Conservation (phyloP, 2,797 vertebrate species). For the Cyprinodon diabolis region DNA sequence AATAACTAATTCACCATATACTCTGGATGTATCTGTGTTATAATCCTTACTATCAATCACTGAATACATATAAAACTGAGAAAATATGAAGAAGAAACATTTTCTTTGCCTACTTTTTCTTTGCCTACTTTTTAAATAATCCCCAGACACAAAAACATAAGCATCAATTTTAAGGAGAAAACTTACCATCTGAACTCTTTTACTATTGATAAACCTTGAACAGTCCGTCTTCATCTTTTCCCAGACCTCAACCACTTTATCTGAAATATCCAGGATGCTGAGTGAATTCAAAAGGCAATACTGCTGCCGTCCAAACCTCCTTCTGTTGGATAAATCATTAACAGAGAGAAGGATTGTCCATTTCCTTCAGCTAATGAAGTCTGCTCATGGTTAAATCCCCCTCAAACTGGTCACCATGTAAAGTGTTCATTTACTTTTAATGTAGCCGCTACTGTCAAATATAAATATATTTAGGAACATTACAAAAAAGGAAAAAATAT, state of each 20-base stretch:
- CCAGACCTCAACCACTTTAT: constrained; percentile 34
- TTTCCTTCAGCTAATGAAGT: constrained; percentile 79
- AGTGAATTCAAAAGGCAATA: constrained; percentile 66
- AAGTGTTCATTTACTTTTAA: background rate
- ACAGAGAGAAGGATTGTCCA: constrained; percentile 72
- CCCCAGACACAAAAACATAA: background rate
- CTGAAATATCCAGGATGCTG: constrained; percentile 55
- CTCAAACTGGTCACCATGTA: constrained; percentile 26
- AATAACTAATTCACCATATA: background rate
- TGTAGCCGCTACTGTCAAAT: too few species aligned
- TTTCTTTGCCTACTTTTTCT: background rate
- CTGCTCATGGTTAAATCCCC: constrained; percentile 51
- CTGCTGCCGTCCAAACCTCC: constrained; percentile 40
- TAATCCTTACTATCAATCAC: background rate
- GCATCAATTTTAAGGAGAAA: constrained; percentile 4
- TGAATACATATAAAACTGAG: background rate
- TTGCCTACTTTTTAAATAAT: constrained; percentile 9
- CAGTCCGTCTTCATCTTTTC: background rate
- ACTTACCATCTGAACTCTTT: constrained; percentile 53
- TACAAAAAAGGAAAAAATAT: background rate
- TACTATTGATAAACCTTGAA: background rate
- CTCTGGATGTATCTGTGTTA: background rate
- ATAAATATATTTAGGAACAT: background rate
- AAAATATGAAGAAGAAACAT: too few species aligned
- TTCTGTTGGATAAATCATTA: constrained; percentile 79